Conservation (phyloP, 2,797 vertebrate species). For the Centroberyx gerrardi region DNA sequence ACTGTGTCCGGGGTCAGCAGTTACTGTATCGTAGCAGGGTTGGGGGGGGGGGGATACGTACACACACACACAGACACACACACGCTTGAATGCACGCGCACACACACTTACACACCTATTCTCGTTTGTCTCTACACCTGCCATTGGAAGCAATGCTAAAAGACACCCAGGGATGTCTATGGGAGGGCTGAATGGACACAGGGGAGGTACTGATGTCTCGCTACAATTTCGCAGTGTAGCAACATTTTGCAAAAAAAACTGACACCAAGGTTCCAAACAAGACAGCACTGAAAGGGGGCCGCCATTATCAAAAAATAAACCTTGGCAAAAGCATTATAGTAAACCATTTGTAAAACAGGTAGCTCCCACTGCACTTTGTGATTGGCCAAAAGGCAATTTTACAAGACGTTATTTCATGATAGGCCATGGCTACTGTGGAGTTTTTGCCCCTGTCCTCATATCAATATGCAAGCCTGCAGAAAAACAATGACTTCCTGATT, state of each 20-base stretch:
- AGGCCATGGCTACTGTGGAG: background rate
- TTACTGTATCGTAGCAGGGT: slow-evolving; percentile 70
- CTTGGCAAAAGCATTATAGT: slow-evolving; percentile 57
- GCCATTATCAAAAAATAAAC: slow-evolving; percentile 57
- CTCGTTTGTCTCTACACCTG: slow-evolving; percentile 74
- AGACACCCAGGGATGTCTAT: slow-evolving; percentile 69
- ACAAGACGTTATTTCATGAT: slow-evolving; percentile 34
- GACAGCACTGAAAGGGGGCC: slow-evolving; percentile 14
- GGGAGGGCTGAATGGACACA: slow-evolving; percentile 73
- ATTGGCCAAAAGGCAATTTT: slow-evolving; percentile 39
- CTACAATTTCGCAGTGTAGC: slow-evolving; percentile 69
- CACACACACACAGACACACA: slow-evolving; percentile 22
- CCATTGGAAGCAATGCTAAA: slow-evolving; percentile 68
- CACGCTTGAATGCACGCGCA: slow-evolving; percentile 31
- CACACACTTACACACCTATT: slow-evolving; percentile 24
- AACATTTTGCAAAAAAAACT: slow-evolving; percentile 67
- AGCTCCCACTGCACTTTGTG: slow-evolving; percentile 30
- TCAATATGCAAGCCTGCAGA: slow-evolving; percentile 5
- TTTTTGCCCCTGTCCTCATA: slow-evolving; percentile 21
- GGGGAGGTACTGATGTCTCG: slow-evolving; percentile 63
- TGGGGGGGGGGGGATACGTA: slow-evolving; percentile 42
- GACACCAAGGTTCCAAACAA: slow-evolving; percentile 60
- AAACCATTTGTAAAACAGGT: slow-evolving; percentile 50
- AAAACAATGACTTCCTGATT: slow-evolving; percentile 34
- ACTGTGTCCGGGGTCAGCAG: slow-evolving; percentile 78